Conservation (phyloP, 1,140 invertebrate genomes). For the Drosophila pectinifera region DNA sequence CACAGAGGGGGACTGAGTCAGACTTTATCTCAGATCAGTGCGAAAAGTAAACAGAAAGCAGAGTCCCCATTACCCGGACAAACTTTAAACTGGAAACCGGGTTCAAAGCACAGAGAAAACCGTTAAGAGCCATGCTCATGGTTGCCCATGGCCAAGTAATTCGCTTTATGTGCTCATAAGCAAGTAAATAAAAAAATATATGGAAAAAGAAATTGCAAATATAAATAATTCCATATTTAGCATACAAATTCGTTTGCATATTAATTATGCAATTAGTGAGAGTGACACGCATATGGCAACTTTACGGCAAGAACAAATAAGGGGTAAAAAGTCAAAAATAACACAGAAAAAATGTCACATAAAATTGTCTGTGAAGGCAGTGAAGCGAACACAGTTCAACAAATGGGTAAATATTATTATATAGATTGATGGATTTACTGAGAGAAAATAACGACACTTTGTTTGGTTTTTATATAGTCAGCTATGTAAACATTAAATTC, state of each 20-base stretch:
- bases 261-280: constrained; percentile 73
- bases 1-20: constrained; percentile 36
- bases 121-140: constrained; percentile 38
- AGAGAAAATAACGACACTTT: not conserved
- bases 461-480: not conserved
- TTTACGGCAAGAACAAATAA: not conserved
- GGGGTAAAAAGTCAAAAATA: constrained; percentile 9
- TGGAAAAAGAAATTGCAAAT: constrained; percentile 13
- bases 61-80: constrained; percentile 13
- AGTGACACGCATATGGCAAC: constrained; percentile 20
- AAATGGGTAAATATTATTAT: constrained; percentile 11
- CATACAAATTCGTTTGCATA: constrained; percentile 74
- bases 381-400: not conserved
- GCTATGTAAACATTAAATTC: no score
- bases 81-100: constrained; percentile 21
- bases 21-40: constrained; percentile 50
- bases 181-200: constrained; percentile 26
- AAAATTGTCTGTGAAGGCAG: constrained; percentile 1
- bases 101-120: constrained; percentile 55
- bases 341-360: constrained; percentile 15
- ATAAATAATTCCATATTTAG: constrained; percentile 57
- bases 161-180: constrained; percentile 15
- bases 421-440: constrained; percentile 20
- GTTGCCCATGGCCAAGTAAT: constrained; percentile 49
- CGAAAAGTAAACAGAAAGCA: constrained; percentile 25